Evolutionary conservation across 2,888 invertebrate genomes (phyloP).

Genomic region (Raillietiella orientalis): DNA sequence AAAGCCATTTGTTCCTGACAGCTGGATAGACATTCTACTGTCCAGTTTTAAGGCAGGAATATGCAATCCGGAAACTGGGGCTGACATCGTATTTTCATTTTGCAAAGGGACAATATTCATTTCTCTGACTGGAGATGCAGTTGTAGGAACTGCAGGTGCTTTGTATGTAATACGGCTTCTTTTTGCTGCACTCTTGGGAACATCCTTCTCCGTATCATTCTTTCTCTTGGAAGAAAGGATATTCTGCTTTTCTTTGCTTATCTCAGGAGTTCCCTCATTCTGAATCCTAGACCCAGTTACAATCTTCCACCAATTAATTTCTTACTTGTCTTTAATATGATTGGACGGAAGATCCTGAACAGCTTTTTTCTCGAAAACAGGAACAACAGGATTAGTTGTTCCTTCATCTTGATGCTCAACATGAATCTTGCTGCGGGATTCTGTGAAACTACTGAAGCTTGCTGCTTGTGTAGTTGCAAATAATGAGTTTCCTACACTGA

Average conservation of each 20-base stretch:
- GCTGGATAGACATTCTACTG: conserved; percentile 9
- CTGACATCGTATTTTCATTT: not conserved
- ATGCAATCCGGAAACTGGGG: conserved; percentile 1
- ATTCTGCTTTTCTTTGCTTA: too few species aligned
- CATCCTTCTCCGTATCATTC: not conserved
- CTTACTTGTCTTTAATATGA: conserved; percentile 7
- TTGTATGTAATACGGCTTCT: not conserved
- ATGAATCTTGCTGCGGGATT: conserved; percentile 43
- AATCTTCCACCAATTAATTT: too few species aligned
- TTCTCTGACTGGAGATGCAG: not conserved
- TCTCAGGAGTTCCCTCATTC: too few species aligned
- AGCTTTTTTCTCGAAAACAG: conserved; percentile 2
- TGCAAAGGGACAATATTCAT: not conserved
- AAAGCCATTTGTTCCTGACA: conserved; percentile 23
- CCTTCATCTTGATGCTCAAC: conserved; percentile 38
- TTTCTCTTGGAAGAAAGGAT: too few species aligned
- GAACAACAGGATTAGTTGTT: conserved; percentile 13
- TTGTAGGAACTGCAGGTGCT: not conserved
- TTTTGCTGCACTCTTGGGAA: conserved; percentile 1
- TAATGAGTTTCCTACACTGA: too few species aligned
- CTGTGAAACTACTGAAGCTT: conserved; percentile 39
- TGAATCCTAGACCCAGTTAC: too few species aligned
- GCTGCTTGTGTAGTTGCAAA: too few species aligned
- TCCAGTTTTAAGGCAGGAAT: conserved; percentile 3
- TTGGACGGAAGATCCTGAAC: conserved; percentile 2